These are phyloP conservation scores for Acleris cristana DNA, from an alignment of 2,888 invertebrate species.

Conservation along the genomic window DNA sequence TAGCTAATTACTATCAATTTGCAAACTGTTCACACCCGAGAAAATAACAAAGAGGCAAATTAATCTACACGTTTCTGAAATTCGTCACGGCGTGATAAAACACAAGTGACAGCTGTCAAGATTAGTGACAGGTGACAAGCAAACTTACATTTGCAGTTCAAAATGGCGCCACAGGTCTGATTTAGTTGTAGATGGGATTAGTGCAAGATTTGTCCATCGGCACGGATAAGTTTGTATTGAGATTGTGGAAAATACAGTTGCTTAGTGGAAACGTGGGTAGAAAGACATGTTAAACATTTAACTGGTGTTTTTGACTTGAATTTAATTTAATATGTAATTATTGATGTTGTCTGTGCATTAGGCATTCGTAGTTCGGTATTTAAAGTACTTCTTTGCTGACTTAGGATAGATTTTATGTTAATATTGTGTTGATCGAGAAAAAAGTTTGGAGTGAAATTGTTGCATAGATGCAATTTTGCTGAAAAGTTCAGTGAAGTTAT, in stretches of 20 bases:
- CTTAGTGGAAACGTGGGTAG: background rate
- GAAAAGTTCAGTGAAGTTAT: background rate
- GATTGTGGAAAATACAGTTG: background rate
- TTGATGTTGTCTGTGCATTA: too few relatives aligned
- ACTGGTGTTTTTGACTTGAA: too few relatives aligned
- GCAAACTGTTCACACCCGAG: conserved; percentile 11
- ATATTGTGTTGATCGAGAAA: background rate
- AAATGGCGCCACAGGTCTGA: conserved; percentile 1
- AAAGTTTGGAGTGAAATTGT: background rate
- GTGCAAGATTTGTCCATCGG: background rate
- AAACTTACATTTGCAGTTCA: conserved; percentile 9
- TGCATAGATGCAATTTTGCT: background rate
- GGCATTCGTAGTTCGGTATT: too few relatives aligned
- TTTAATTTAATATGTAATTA: too few relatives aligned
- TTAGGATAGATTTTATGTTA: background rate
- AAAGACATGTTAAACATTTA: background rate
- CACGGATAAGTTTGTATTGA: background rate
- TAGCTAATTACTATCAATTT: conserved; percentile 10
- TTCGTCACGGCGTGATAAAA: conserved; percentile 45
- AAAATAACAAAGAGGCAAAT: conserved; percentile 21
- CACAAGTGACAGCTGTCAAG: conserved; percentile 49
- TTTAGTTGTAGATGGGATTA: background rate
- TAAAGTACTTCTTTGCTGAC: background rate
- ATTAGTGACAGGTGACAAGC: conserved; percentile 43
- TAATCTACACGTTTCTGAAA: conserved; percentile 36